Percentiles rank a stretch among this genome's conserved stretches.
Conservation (phyloP, 2,113 vertebrate species). For the Gopherus evgoodei region DNA sequence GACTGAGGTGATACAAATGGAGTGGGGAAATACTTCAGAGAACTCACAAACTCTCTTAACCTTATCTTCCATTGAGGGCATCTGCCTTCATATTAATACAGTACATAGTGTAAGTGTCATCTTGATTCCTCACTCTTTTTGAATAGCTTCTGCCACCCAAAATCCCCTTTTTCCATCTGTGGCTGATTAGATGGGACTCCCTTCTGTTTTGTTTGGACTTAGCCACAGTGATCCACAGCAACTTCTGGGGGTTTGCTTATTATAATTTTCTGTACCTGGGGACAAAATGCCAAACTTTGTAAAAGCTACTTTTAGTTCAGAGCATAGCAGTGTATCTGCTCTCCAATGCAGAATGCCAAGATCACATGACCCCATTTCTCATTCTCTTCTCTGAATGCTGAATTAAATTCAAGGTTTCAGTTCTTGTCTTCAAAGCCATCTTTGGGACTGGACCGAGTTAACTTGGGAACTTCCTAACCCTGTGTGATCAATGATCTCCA, state of each 20-base stretch:
- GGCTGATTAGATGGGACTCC: not conserved
- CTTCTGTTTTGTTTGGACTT: not conserved
- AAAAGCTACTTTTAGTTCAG: not conserved
- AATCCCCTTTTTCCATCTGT: not conserved
- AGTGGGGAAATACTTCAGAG: not conserved
- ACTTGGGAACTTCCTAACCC: not conserved
- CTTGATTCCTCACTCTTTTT: not conserved
- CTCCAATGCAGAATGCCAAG: not conserved
- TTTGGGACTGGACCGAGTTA: not conserved
- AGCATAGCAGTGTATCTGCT: not conserved
- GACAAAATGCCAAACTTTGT: not conserved
- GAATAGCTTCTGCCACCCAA: not conserved
- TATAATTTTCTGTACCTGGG: not conserved
- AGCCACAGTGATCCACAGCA: not conserved
- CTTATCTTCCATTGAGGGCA: not conserved
- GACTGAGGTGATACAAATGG: not conserved
- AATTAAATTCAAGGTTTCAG: not conserved
- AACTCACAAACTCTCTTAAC: not conserved
- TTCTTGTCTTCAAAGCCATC: not conserved
- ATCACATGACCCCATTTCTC: not conserved
- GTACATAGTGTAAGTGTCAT: not conserved
- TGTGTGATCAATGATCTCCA: not conserved
- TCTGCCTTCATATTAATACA: not conserved
- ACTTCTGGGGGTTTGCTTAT: not conserved
- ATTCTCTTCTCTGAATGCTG: not conserved